Evolutionary conservation across 2,888 invertebrate species (phyloP), one percentile per base, ranked within the genome.

Genomic region (Chrysolina americana): DNA sequence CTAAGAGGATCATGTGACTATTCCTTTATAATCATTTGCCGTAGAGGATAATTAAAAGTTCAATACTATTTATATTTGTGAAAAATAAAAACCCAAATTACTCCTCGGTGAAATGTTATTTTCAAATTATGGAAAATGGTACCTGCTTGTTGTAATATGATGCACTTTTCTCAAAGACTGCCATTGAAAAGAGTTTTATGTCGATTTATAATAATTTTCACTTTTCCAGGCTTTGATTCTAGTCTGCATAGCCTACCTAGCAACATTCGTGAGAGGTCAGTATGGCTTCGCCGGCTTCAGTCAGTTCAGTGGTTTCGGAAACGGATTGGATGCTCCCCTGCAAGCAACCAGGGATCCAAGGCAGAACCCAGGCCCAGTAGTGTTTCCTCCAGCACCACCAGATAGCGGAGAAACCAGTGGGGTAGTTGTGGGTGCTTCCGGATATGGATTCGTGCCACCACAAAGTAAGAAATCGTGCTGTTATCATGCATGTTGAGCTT

Each of bases 401-500:
- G 93, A 93, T 87, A 88, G 86, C 74, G 89, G 88, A n/a, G 91
- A 91, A 81, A 92, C 93, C 80, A 95, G 95, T 86, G 95, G 95
- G 19, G 95, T 96, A 48, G 90, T 95, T 72, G 93, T 93, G 41
- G 95, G 96, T 74, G 95, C 95, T 74, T 95, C 95, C 65, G 95
- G 95, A 80, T 96, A 92, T 86, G 96, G 96, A 81, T 96, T 96
- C 87, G 95, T 95, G 76, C 95, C 95, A 77, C 94, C 95, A 83
- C 91, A 91, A 88, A 87, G 90, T 80, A 75, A 77, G 76, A 19
- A n/a, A 59, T 59, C 17, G 2, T 59, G 13, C 47, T 47, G 15
- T 47, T 2, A 36, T 36, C 36, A 36, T 36, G 36, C 36, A 36
- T 8, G 36, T 36, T 36, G 36, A 36, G 36, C 36, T 36, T 36